phyloP scores from a whole-genome alignment of 2,113 vertebrate species.

The Aleadryas rufinucha region DNA sequence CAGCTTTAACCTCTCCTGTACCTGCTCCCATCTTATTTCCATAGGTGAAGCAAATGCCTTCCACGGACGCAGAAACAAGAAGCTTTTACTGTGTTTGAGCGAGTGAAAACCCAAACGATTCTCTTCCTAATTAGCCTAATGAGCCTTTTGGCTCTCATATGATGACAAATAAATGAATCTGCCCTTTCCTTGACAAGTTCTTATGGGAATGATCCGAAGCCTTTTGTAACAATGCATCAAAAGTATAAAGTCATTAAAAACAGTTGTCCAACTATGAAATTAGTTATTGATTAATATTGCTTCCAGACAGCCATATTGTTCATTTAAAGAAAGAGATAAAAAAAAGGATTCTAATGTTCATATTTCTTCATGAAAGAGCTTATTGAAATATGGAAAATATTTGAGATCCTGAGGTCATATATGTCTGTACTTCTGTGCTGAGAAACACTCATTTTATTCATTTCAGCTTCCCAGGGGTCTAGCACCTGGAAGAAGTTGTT shows the following conservation, averaged over 20 bases:
- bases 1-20: background rate
- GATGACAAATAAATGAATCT: constrained; percentile 68
- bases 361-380: constrained; percentile 20
- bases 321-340: background rate
- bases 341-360: background rate
- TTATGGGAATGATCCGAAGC: constrained; percentile 61
- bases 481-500: background rate
- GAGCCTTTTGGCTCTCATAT: constrained; percentile 66
- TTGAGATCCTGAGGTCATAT: background rate
- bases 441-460: background rate
- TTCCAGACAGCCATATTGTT: constrained; percentile 64
- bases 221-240: constrained; percentile 55
- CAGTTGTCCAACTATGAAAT: constrained; percentile 77
- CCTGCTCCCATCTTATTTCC: background rate
- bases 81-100: constrained; percentile 11
- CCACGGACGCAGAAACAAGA: background rate
- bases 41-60: background rate
- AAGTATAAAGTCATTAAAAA: constrained; percentile 72
- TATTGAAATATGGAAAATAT: background rate
- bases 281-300: constrained; percentile 77
- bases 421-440: background rate
- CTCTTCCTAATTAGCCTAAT: constrained; percentile 69
- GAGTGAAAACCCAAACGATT: constrained; percentile 20
- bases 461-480: background rate
- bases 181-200: constrained; percentile 70